A percentile compares a stretch with the other conserved stretches of the same genome.
Evolutionary conservation across 2,888 invertebrate genomes (phyloP).

Genomic region (Campoletis raptor): DNA sequence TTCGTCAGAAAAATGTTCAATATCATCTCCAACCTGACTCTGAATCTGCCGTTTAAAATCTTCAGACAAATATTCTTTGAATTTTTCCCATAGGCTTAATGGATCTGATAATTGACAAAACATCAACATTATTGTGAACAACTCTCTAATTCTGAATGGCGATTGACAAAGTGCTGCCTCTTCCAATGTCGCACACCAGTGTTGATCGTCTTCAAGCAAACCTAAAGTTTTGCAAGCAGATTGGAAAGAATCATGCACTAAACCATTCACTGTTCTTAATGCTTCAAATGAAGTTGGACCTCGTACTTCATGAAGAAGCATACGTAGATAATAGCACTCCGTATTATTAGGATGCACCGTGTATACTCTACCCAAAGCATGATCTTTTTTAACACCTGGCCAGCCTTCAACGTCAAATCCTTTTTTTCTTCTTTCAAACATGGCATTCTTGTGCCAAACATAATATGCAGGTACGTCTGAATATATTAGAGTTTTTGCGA

Average conservation of each 20-base stretch:
- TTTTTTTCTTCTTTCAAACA: too few species aligned
- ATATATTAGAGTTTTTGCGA: constrained; percentile 80
- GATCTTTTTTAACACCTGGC: constrained; percentile 25
- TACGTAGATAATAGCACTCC: constrained; percentile 66
- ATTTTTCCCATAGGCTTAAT: constrained; percentile 22
- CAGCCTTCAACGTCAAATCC: constrained; percentile 69
- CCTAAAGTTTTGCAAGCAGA: constrained; percentile 68
- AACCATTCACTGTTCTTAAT: constrained; percentile 76
- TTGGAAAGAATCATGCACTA: constrained; percentile 65
- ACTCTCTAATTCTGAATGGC: neutral
- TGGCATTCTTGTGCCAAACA: constrained; percentile 65
- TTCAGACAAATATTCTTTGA: constrained; percentile 8
- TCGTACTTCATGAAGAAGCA: constrained; percentile 68
- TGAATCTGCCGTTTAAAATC: neutral
- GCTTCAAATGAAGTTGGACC: constrained; percentile 66
- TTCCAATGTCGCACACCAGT: constrained; percentile 59
- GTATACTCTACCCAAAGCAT: constrained; percentile 40
- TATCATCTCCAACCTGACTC: neutral
- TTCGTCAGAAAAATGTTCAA: neutral
- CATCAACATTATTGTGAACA: constrained; percentile 58
- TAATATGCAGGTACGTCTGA: constrained; percentile 70
- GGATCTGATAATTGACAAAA: neutral
- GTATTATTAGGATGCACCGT: constrained; percentile 47
- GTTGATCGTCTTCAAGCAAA: constrained; percentile 76
- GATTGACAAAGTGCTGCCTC: neutral